phyloP scores from a whole-genome alignment of 2,797 vertebrate genomes.

The Mormyrops boulengeri region DNA sequence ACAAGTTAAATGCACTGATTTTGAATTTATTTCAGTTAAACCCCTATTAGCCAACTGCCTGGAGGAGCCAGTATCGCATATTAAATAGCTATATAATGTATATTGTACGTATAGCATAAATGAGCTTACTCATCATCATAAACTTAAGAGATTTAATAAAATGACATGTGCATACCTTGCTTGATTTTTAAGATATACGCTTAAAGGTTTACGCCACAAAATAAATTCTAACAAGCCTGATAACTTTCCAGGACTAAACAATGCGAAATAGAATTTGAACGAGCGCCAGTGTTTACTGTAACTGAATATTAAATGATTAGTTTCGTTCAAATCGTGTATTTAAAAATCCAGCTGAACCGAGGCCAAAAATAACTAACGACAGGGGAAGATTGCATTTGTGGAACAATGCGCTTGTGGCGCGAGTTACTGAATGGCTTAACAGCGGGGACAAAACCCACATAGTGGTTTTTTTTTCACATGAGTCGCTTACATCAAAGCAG shows the following conservation, averaged over 20 bases:
- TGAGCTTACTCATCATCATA: not conserved
- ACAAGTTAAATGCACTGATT: not conserved
- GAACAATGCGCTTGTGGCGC: not conserved
- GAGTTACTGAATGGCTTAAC: slow-evolving; percentile 5
- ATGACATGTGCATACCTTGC: not conserved
- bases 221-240: not conserved
- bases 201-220: not conserved
- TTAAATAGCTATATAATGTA: not conserved
- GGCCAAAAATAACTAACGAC: not conserved
- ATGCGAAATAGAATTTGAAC: not conserved
- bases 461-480: not conserved
- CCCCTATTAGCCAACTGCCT: not conserved
- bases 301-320: not conserved
- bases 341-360: not conserved
- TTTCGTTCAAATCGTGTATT: not conserved
- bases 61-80: not conserved
- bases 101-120: not conserved
- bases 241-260: not conserved
- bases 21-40: not conserved
- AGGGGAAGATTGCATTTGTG: not conserved
- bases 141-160: not conserved
- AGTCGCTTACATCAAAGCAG: not conserved
- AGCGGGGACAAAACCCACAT: not conserved
- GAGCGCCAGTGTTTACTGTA: not conserved
- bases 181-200: not conserved